A percentile compares a stretch with the other conserved stretches of the same genome.
Evolutionary conservation across 2,888 invertebrate genomes (phyloP).

Genomic region (Clivina fossor): DNA sequence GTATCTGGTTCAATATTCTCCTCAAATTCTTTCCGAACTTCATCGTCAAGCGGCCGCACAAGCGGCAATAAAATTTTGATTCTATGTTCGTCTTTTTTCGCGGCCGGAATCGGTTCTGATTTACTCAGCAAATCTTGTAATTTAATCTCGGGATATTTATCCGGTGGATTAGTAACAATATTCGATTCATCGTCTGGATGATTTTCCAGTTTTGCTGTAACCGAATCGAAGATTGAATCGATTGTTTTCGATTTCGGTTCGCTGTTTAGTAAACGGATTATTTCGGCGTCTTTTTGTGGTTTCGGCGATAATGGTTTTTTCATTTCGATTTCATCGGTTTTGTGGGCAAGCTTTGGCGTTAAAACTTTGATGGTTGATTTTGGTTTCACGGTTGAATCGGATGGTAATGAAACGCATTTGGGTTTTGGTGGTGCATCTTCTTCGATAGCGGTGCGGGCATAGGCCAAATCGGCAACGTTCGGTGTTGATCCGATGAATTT

Average conservation of each 20-base stretch:
- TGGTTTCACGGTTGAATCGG: constrained; percentile 22
- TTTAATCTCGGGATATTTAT: constrained; percentile 51
- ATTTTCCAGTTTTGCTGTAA: constrained; percentile 34
- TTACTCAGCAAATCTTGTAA: constrained; percentile 50
- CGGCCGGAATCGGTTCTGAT: constrained; percentile 48
- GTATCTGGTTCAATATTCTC: background rate
- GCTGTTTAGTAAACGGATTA: constrained; percentile 37
- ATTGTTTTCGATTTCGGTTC: constrained; percentile 35
- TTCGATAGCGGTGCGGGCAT: constrained; percentile 71
- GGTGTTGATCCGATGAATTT: constrained; percentile 78
- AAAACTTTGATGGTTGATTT: constrained; percentile 32
- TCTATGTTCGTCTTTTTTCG: constrained; percentile 51
- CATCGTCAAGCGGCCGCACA: constrained; percentile 37
- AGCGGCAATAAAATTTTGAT: constrained; percentile 58
- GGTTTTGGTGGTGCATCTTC: constrained; percentile 47
- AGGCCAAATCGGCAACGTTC: constrained; percentile 83
- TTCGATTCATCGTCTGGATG: constrained; percentile 35
- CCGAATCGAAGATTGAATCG: constrained; percentile 35
- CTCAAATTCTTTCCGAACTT: constrained; percentile 42
- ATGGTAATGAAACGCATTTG: constrained; percentile 33
- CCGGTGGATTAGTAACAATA: constrained; percentile 43
- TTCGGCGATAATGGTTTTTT: constrained; percentile 7
- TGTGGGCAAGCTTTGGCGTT: constrained; percentile 34
- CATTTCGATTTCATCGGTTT: constrained; percentile 5
- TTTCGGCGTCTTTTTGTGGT: constrained; percentile 47